Conservation (phyloP, 23 tunicate genomes). For the Styela clava region DNA sequence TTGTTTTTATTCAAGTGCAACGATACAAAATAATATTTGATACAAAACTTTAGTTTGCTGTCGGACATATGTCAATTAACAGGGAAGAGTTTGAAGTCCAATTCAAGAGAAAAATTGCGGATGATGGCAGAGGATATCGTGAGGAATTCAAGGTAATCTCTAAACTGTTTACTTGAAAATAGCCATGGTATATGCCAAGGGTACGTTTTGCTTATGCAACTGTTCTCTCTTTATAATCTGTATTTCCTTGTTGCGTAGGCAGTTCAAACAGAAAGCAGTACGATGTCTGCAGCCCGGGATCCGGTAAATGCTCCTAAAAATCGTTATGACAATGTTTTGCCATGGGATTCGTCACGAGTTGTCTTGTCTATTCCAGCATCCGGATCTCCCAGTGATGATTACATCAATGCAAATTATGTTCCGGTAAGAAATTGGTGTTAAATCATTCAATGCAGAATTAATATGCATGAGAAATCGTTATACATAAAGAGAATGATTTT, state of each 20-base stretch:
- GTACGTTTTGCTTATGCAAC: no score
- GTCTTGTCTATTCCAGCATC: conserved; percentile 17
- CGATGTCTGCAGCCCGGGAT: conserved; percentile 4
- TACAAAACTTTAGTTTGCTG: conserved; percentile 46
- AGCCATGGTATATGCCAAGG: no score
- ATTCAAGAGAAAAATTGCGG: conserved; percentile 49
- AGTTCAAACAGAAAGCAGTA: conserved; percentile 20
- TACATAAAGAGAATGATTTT: no score
- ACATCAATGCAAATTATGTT: conserved; percentile 77
- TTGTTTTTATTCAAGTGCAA: no score
- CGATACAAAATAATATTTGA: no score
- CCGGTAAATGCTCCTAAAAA: conserved; percentile 45
- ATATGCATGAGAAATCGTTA: no score
- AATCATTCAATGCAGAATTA: not conserved
- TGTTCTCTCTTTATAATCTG: not conserved
- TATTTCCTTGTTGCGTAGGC: no score
- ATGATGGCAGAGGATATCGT: conserved; percentile 63
- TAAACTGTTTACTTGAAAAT: no score
- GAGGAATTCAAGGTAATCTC: conserved; percentile 60
- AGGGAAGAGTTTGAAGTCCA: conserved; percentile 50
- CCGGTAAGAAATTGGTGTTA: conserved; percentile 51
- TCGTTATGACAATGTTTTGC: conserved; percentile 73
- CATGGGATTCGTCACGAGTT: conserved; percentile 58
- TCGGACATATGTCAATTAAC: conserved; percentile 48
- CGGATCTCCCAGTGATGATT: conserved; percentile 38